Conservation (phyloP, 2,888 invertebrate species). For the Diachrysia chrysitis region DNA sequence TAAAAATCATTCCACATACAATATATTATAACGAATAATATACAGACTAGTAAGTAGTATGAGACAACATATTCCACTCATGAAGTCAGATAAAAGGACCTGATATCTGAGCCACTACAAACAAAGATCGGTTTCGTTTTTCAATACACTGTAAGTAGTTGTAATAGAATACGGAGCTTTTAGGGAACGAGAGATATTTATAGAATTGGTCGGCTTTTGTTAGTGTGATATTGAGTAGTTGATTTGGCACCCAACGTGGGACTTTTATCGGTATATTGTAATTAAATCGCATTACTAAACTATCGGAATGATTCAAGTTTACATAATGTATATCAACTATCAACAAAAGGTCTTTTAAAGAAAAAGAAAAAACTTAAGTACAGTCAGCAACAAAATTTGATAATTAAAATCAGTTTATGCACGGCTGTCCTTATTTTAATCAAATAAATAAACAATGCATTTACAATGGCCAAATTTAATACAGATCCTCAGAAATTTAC, state of each 20-base stretch:
- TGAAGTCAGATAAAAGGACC: background rate
- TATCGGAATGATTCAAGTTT: too few species aligned
- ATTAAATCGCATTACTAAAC: background rate
- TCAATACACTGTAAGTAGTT: background rate
- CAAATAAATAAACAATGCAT: background rate
- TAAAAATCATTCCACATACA: too few species aligned
- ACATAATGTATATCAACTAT: too few species aligned
- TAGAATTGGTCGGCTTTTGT: background rate
- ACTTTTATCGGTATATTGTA: background rate
- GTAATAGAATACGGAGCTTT: conserved; percentile 2
- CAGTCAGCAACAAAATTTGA: too few species aligned
- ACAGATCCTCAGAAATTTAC: background rate
- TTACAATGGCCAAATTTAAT: background rate
- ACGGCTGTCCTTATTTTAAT: background rate
- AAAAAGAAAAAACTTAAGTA: too few species aligned
- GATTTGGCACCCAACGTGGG: conserved; percentile 1
- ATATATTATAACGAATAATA: too few species aligned
- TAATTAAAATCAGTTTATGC: too few species aligned
- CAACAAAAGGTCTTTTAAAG: too few species aligned
- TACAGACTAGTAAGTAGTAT: too few species aligned
- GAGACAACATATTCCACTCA: background rate
- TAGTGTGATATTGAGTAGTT: background rate
- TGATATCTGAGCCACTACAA: background rate
- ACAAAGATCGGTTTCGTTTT: conserved; percentile 4
- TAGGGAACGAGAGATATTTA: background rate